Conservation (phyloP, 1,140 invertebrate species). For the Penaeus indicus region DNA sequence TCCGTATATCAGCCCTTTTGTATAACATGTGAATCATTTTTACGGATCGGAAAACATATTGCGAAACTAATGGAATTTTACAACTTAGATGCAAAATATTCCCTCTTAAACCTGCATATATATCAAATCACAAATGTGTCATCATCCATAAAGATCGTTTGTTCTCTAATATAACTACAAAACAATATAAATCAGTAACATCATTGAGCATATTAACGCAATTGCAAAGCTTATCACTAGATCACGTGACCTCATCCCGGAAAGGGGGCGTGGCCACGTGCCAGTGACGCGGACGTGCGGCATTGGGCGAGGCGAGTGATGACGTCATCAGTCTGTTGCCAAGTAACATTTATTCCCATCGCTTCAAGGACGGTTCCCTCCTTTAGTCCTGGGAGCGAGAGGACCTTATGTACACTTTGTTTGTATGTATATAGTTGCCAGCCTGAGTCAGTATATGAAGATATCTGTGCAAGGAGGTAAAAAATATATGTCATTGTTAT, state of each 20-base stretch:
- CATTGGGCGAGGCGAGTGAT: slow-evolving; percentile 16
- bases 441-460: slow-evolving; percentile 44
- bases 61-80: too few species aligned
- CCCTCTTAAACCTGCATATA: too few species aligned
- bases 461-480: slow-evolving; percentile 36
- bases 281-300: not conserved
- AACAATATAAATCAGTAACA: too few species aligned
- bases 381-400: not conserved
- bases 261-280: not conserved
- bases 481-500: slow-evolving; percentile 46
- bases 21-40: too few species aligned
- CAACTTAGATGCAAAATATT: too few species aligned
- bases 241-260: not conserved
- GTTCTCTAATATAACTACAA: too few species aligned
- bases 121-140: too few species aligned
- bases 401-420: slow-evolving; percentile 14
- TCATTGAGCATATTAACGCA: too few species aligned
- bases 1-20: too few species aligned
- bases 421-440: slow-evolving; percentile 51
- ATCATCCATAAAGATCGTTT: too few species aligned
- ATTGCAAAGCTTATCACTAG: not conserved
- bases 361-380: not conserved
- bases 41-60: too few species aligned
- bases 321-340: slow-evolving; percentile 38
- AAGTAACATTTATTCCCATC: slow-evolving; percentile 28